Evolutionary conservation across 2,113 vertebrate genomes (phyloP).

Genomic region (Triplophysa siluroides): DNA sequence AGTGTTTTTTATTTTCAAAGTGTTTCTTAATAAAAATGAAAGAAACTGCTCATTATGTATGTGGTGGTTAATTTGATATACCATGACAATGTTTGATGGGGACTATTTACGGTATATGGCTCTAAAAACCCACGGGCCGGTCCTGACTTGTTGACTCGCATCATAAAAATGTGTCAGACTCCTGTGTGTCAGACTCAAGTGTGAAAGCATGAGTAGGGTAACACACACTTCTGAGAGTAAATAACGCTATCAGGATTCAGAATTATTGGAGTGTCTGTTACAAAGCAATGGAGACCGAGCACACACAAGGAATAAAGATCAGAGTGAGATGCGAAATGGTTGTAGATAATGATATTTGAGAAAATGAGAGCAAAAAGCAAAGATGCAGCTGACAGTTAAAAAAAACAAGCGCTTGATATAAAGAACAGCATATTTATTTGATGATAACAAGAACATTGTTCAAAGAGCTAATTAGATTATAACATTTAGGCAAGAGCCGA

Average conservation of each 20-base stretch:
- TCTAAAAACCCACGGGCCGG: background rate
- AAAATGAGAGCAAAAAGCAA: conserved; percentile 32
- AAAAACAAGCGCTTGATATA: conserved; percentile 26
- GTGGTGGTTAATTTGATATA: no score
- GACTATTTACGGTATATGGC: background rate
- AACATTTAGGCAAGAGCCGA: background rate
- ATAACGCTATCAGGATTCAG: conserved; percentile 16
- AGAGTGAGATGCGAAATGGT: conserved; percentile 18
- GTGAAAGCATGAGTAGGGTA: background rate
- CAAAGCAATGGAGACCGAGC: conserved; percentile 7
- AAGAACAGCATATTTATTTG: conserved; percentile 34
- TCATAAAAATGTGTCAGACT: background rate
- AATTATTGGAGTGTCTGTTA: conserved; percentile 25
- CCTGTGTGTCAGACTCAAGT: background rate
- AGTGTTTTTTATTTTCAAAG: no score
- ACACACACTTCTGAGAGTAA: conserved; percentile 27
- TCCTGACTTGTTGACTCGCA: background rate
- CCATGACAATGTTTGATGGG: no score
- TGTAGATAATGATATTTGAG: conserved; percentile 17
- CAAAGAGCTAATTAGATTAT: conserved; percentile 22
- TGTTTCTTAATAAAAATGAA: no score
- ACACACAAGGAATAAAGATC: conserved; percentile 14
- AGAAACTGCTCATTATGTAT: no score
- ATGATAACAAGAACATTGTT: conserved; percentile 36
- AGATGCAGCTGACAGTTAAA: conserved; percentile 33